Percentiles rank a stretch among this genome's conserved stretches.
Evolutionary conservation across 2,113 vertebrate species (phyloP).

Genomic region (Daphoenositta chrysoptera): DNA sequence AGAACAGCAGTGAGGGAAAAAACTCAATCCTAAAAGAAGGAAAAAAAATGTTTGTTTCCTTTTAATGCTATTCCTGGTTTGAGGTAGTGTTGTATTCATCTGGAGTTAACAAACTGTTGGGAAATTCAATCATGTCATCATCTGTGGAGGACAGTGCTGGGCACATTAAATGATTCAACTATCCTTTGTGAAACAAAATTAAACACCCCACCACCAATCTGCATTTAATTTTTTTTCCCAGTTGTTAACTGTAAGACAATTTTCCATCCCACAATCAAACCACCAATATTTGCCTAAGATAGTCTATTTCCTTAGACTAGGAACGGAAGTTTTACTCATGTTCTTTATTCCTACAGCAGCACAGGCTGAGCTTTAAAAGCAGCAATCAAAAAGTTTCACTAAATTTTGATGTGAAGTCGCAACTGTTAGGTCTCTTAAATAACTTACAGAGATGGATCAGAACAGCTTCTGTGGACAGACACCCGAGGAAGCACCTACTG

Average conservation of each 20-base stretch:
- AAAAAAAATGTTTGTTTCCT: conserved; percentile 31
- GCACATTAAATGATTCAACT: conserved; percentile 39
- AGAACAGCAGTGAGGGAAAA: conserved; percentile 78
- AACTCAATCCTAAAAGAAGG: conserved; percentile 78
- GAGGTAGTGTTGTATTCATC: conserved; percentile 75
- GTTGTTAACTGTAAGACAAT: conserved; percentile 4
- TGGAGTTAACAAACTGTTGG: conserved; percentile 73
- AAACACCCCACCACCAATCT: conserved; percentile 4
- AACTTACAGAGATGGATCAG: background rate
- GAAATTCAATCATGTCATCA: conserved; percentile 50
- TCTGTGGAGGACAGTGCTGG: conserved; percentile 47
- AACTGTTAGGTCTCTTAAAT: background rate
- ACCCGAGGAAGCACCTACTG: background rate
- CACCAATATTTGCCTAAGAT: background rate
- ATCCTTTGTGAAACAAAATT: conserved; percentile 63
- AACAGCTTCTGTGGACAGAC: conserved; percentile 10
- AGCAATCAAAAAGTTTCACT: background rate
- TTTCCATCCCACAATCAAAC: background rate
- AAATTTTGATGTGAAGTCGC: background rate
- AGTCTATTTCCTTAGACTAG: background rate
- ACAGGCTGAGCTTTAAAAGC: conserved; percentile 15
- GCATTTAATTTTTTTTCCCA: conserved; percentile 12
- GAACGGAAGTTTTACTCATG: background rate
- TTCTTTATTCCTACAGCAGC: conserved; percentile 24
- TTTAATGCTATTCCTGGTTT: conserved; percentile 67